These are phyloP conservation scores for Pyrgilauda ruficollis DNA, from an alignment of 2,113 vertebrate species.

Conservation along the genomic window DNA sequence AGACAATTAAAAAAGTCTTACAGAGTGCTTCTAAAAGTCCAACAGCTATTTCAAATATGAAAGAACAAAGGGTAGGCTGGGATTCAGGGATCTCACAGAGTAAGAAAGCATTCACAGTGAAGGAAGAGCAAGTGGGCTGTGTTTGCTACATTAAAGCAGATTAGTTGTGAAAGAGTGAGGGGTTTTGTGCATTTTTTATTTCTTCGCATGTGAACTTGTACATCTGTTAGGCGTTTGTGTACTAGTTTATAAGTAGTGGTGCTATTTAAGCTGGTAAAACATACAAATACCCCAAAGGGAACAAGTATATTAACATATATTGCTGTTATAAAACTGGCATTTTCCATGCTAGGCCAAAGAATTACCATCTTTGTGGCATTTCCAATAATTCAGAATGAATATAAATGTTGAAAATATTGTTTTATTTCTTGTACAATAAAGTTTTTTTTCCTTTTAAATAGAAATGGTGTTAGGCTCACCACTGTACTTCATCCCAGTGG, in stretches of 20 bases:
- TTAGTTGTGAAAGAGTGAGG: constrained; percentile 37
- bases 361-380: background rate
- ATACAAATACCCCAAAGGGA: constrained; percentile 10
- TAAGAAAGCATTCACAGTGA: background rate
- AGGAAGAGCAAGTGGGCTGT: background rate
- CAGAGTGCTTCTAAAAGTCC: background rate
- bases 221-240: constrained; percentile 52
- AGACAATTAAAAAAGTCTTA: constrained; percentile 21
- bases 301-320: constrained; percentile 6
- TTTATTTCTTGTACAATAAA: background rate
- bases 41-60: constrained; percentile 30
- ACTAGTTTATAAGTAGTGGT: constrained; percentile 27
- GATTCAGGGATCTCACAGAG: background rate
- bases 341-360: background rate
- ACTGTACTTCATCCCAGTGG: background rate
- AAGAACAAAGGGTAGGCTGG: constrained; percentile 31
- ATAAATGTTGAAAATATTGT: constrained; percentile 1
- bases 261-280: constrained; percentile 25
- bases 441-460: background rate
- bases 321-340: constrained; percentile 5
- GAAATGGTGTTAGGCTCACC: background rate
- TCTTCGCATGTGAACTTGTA: constrained; percentile 30
- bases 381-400: background rate
- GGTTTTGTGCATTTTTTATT: constrained; percentile 10
- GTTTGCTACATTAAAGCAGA: constrained; percentile 44